phyloP scores from a whole-genome alignment of 1,140 invertebrate species.

The Paraescarpia echinospica region DNA sequence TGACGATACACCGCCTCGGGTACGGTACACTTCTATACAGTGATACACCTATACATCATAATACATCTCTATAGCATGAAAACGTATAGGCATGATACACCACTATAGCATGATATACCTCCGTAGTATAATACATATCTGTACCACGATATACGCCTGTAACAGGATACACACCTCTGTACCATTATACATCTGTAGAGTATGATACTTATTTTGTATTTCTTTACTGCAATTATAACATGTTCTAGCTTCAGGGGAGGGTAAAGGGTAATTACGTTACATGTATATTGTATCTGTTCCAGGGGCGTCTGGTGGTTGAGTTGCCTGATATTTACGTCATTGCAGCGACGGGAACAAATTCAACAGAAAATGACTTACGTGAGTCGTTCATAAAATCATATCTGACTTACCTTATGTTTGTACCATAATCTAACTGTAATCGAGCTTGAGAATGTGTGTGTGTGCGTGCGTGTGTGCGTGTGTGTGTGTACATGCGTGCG shows the following conservation, averaged over 20 bases:
- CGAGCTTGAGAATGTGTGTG: too few relatives aligned
- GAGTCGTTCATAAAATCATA: too few relatives aligned
- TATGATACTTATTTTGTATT: too few relatives aligned
- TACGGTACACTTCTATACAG: neutral
- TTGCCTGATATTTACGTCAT: neutral
- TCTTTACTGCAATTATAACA: too few relatives aligned
- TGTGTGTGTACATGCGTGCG: too few relatives aligned
- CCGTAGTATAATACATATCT: neutral
- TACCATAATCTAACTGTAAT: neutral
- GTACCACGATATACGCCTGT: neutral
- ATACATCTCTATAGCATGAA: neutral
- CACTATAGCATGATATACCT: neutral
- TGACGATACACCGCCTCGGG: slow-evolving; percentile 11
- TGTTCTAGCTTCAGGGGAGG: too few relatives aligned
- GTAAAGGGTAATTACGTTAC: neutral
- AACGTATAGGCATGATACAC: neutral
- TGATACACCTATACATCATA: neutral
- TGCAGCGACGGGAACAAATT: neutral
- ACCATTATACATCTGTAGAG: neutral
- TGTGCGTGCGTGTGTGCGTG: too few relatives aligned
- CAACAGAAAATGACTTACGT: neutral
- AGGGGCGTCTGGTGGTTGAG: neutral
- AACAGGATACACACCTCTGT: neutral
- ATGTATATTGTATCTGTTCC: neutral
- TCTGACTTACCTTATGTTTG: neutral